Base-by-base conservation (phyloP, 1,140 invertebrate species). In the Proctacanthus coquilletti region DNA sequence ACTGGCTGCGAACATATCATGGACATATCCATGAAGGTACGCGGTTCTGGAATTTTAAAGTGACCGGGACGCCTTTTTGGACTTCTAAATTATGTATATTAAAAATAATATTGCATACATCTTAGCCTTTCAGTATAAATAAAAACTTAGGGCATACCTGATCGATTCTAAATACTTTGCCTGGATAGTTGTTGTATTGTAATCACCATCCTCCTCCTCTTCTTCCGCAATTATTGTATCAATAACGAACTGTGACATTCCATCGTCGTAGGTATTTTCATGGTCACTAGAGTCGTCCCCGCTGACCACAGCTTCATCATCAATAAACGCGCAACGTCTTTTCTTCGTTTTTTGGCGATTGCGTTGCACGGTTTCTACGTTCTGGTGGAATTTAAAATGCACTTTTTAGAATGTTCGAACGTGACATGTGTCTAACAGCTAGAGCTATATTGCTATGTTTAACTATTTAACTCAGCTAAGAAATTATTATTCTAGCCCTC, bases 161-260 rank as follows among this genome's bases (percentile, higher is more conserved):
- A 70, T 45, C 14, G 70, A 69, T 41, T 67, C 66, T 15, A 77
- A 48, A 50, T 77, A 78, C 41, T 70, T 61, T 4, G 62, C 68
- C 18, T 66, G 56, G 61, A 72, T 68, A 41, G 72, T 62, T 9
- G 61, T 42, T 19, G 50, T 21, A 31, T n/a, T n/a, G n/a, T 62
- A 58, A 4, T 62, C 52, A 5, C 55, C 44, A 21, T 65, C 52
- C 6, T 39, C 36, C n/a, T 61, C 57, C 2, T 51, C 51, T 17
- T 68, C 63, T 30, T 65, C 66, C 6, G 51, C 48, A 21, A 57
- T 45, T 5, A 59, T 44, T 3, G 52, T 52, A 38, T 56, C 52
- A 5, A 48, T 43, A 0, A 53, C 38, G 41, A 55, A 56, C 9
- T 39, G 13, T 9, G 51, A 51, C 18, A 50, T 41, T 0, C 50